Evolutionary conservation across 30 jellyfish, hydroid and myxozoan species (phyloP), one percentile per base, ranked within the genome.

Genomic region (Clytia hemisphaerica): DNA sequence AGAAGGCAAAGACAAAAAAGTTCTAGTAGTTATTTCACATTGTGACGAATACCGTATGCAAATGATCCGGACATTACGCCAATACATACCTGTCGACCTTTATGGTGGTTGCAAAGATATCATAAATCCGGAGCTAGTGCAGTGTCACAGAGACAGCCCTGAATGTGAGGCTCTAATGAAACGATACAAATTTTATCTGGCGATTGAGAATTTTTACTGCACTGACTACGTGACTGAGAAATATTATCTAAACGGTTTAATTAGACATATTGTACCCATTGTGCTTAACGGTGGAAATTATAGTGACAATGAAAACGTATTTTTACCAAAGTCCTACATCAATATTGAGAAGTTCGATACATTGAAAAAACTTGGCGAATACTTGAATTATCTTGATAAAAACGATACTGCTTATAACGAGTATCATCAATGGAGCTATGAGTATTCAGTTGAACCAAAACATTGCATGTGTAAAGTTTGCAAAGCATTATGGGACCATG

Each of bases 161-260:
- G 45, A 40, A 6, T 88, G 97, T 57, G 81, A 19, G 6, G 66
- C 73, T 26, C 49, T 88, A 5, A 75, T 61, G 59, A 33, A 72
- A 9, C 93, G 67, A 69, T 88, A 88, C 76, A 88, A 88, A 40
- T 88, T 88, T 55, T 80, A 54, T 73, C 78, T 88, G 16, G 97
- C 97, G 22, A 2, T 73, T 24, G 97, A 88, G 75, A 88, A 88
- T 73, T 58, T 93, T 15, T 75, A 65, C 54, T 88, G 97, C 63
- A 70, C 25, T 19, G 97, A 80, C 35, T 88, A 88, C 83, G 71
- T 88, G 2, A 88, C 97, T 19, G 97, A 88, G 46, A 88, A 88
- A 40, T 88, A 79, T 35, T 88, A 81, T 82, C 25, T 68, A 38
- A 79, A 88, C 27, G 93, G 92, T 28, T 72, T 88, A 58, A 58